phyloP scores from a whole-genome alignment of 2,888 invertebrate species.

The Cremastobaeus sp. region DNA sequence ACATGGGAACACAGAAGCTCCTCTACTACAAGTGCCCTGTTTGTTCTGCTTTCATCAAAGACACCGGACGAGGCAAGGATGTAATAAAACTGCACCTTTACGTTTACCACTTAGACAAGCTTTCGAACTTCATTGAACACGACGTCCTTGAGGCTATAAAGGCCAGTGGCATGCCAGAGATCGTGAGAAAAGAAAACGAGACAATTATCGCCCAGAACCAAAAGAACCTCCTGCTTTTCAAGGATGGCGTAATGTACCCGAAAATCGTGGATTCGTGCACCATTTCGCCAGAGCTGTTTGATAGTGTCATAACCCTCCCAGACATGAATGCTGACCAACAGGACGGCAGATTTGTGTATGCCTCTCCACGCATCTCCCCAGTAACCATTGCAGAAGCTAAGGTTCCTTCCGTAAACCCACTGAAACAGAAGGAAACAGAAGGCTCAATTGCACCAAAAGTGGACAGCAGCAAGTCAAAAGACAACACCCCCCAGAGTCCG shows the following conservation, averaged over 20 bases:
- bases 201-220: not conserved
- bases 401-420: too few species aligned
- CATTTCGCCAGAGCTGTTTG: constrained; percentile 68
- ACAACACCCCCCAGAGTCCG: not conserved
- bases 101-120: constrained; percentile 23
- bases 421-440: too few species aligned
- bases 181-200: constrained; percentile 1
- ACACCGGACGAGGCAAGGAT: constrained; percentile 42
- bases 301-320: constrained; percentile 43
- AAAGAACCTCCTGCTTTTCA: constrained; percentile 4
- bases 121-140: constrained; percentile 33
- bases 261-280: constrained; percentile 70
- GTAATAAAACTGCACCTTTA: constrained; percentile 43
- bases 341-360: too few species aligned
- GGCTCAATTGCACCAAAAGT: not conserved
- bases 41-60: constrained; percentile 39
- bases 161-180: constrained; percentile 1
- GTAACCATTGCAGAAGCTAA: too few species aligned
- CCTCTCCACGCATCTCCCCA: too few species aligned
- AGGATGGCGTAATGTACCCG: constrained; percentile 49
- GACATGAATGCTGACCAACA: not conserved
- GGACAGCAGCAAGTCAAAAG: too few species aligned
- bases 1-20: constrained; percentile 32
- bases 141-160: constrained; percentile 34
- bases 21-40: constrained; percentile 51